Conservation (phyloP, 2,797 vertebrate species). For the Acanthurus leucopareius region DNA sequence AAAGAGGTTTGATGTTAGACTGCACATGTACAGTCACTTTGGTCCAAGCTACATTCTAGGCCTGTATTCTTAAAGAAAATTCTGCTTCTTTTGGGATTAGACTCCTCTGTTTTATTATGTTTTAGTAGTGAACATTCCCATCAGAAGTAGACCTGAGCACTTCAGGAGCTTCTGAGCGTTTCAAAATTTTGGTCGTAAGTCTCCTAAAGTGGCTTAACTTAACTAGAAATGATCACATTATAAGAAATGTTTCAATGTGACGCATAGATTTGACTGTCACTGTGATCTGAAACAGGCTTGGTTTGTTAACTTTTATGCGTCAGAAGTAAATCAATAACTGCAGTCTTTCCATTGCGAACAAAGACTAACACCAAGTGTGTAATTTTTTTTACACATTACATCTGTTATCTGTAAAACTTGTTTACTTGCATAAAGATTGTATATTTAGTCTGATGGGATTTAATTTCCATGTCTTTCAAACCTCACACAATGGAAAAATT, state of each 20-base stretch:
- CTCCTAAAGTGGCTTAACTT: background rate
- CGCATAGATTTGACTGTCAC: background rate
- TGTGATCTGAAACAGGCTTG: background rate
- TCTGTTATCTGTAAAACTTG: background rate
- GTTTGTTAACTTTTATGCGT: background rate
- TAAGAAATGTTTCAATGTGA: background rate
- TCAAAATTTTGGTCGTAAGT: background rate
- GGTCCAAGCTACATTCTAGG: conserved; percentile 25
- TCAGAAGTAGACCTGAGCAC: conserved; percentile 9
- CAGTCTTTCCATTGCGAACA: background rate
- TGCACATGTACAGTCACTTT: conserved; percentile 6
- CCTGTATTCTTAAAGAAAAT: conserved; percentile 34
- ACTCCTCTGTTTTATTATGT: conserved; percentile 30
- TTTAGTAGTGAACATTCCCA: conserved; percentile 6
- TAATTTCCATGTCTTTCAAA: background rate
- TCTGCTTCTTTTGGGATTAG: conserved; percentile 39
- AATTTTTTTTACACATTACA: background rate
- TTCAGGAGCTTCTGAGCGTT: background rate
- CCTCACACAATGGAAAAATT: background rate
- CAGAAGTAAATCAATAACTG: background rate
- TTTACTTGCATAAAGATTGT: background rate
- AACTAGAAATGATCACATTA: background rate
- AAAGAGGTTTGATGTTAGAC: conserved; percentile 87
- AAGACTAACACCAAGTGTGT: background rate
- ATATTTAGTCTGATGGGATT: background rate